phyloP scores from a whole-genome alignment of 2,113 vertebrate species.

The Etheostoma cragini region DNA sequence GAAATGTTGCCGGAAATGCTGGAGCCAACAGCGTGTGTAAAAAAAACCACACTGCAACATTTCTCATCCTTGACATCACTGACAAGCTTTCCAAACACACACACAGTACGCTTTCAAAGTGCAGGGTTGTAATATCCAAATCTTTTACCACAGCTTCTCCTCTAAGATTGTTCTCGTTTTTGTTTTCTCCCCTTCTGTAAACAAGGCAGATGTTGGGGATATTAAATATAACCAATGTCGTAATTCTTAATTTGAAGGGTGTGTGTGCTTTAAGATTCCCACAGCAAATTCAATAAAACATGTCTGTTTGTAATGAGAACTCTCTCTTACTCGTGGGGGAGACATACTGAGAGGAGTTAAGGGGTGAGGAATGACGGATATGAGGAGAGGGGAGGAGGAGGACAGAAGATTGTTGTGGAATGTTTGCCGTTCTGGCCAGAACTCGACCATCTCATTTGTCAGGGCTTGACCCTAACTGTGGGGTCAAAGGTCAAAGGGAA shows the following conservation, averaged over 20 bases:
- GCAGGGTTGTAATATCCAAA: slow-evolving; percentile 63
- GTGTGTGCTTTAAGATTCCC: slow-evolving; percentile 46
- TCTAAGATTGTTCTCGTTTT: slow-evolving; percentile 41
- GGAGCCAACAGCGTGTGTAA: slow-evolving; percentile 78
- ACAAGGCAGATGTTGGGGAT: slow-evolving; percentile 56
- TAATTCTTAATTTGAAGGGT: slow-evolving; percentile 59
- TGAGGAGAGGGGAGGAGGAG: slow-evolving; percentile 55
- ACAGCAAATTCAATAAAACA: slow-evolving; percentile 54
- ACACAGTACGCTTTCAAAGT: slow-evolving; percentile 64
- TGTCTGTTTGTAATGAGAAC: slow-evolving; percentile 58
- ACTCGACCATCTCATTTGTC: slow-evolving; percentile 80
- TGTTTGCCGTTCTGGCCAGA: slow-evolving; percentile 76
- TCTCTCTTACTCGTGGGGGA: slow-evolving; percentile 38
- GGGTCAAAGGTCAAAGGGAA: slow-evolving; percentile 73
- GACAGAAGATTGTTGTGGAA: slow-evolving; percentile 80
- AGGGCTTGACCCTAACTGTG: slow-evolving; percentile 71
- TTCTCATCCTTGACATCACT: slow-evolving; percentile 81
- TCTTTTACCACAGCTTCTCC: slow-evolving; percentile 56
- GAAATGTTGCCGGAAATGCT: slow-evolving; percentile 82
- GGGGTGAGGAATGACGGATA: slow-evolving; percentile 62
- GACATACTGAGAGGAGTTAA: slow-evolving; percentile 45
- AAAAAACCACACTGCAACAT: slow-evolving; percentile 77
- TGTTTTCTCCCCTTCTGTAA: slow-evolving; percentile 54
- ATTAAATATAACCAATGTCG: slow-evolving; percentile 52
- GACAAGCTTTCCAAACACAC: slow-evolving; percentile 75